These are phyloP conservation scores for Caenorhabditis brenneri DNA, from an alignment of 1,140 invertebrate genomes.

Conservation along the genomic window DNA sequence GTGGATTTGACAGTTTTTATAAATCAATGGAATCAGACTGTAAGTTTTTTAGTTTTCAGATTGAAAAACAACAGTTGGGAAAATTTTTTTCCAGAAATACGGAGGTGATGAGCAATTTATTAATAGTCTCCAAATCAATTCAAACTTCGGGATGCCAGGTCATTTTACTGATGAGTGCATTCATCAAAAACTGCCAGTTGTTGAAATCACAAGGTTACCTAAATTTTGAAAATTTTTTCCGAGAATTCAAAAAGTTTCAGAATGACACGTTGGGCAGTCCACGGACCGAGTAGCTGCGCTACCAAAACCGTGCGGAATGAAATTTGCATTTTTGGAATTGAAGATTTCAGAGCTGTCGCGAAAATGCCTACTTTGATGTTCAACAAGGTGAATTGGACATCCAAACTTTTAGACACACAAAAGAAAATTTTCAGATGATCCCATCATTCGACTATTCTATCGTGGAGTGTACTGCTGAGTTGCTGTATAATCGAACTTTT, in stretches of 20 bases:
- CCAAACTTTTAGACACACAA: not conserved
- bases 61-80: not conserved
- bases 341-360: not conserved
- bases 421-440: not conserved
- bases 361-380: not conserved
- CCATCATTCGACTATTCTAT: not conserved
- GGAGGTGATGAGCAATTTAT: not conserved
- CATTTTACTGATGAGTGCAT: slow-evolving; percentile 18
- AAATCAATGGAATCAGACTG: not conserved
- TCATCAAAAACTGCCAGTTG: not conserved
- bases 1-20: not conserved
- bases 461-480: not conserved
- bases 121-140: not conserved
- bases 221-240: not conserved
- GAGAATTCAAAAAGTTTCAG: not conserved
- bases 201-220: not conserved
- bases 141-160: not conserved
- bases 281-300: not conserved
- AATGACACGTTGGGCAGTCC: not conserved
- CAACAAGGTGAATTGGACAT: not conserved
- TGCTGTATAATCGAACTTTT: not conserved
- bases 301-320: not conserved
- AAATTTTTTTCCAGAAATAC: not conserved
- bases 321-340: slow-evolving; percentile 15
- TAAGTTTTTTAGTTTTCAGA: not conserved